Conservation (phyloP, 1,140 invertebrate genomes). For the Neodiprion fabricii region DNA sequence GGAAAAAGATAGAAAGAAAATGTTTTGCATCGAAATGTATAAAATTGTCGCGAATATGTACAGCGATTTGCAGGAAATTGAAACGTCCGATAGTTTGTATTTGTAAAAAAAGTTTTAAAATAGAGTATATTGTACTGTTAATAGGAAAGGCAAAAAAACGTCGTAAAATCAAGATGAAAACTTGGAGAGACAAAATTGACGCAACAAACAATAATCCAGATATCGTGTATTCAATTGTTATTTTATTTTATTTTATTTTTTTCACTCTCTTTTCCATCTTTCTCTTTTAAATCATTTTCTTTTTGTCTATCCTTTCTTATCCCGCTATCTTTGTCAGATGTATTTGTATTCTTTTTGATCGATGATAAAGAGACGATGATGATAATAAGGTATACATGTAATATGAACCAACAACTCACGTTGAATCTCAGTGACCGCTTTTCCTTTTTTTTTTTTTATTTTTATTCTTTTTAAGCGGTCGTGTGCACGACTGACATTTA, state of each 20-base stretch:
- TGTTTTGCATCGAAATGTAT: background rate
- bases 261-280: conserved; percentile 3
- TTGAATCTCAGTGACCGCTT: too few relatives aligned
- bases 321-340: too few relatives aligned
- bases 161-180: conserved; percentile 8
- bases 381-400: too few relatives aligned
- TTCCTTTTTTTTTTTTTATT: too few relatives aligned
- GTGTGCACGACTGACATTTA: background rate
- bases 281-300: background rate
- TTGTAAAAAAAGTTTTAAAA: background rate
- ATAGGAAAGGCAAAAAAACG: conserved; percentile 1
- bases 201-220: background rate
- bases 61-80: too few relatives aligned
- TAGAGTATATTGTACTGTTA: background rate
- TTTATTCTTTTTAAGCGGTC: too few relatives aligned
- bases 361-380: too few relatives aligned
- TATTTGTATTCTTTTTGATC: too few relatives aligned
- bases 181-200: background rate
- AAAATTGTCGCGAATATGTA: too few relatives aligned
- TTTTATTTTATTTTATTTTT: conserved; percentile 12
- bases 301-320: background rate
- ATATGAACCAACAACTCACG: too few relatives aligned
- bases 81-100: too few relatives aligned
- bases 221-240: conserved; percentile 12
- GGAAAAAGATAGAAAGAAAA: background rate